Base-by-base conservation (phyloP, 2,888 invertebrate species). In the Philhelius pedissequus region DNA sequence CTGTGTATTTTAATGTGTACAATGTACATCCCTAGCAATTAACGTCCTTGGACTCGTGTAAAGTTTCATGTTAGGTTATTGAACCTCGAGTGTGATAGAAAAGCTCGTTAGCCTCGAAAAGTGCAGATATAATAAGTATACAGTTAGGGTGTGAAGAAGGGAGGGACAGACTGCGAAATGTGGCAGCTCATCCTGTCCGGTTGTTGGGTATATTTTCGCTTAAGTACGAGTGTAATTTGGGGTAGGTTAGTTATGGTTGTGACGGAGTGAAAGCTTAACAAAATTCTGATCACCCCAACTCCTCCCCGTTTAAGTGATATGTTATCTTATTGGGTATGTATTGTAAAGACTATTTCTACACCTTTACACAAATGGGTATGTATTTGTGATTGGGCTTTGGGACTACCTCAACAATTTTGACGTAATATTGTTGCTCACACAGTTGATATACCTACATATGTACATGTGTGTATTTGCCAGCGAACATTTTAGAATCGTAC, bases 1-100 rank as follows among this genome's bases (percentile, higher is more conserved):
- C 4, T 56, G 20, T 35, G n/a, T 48, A 20, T 25, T 38, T 35
- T 20, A 8, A 30, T 70, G 8, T 75, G 27, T 27, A 62, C 75
- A 80, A 6, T 75, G 27, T 27, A 62, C 75, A 80, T 80, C 80
- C 80, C 84, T 66, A 75, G 80, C 80, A 62, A 80, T 84, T 68
- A 80, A 88, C 88, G 88, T 89, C 89, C 88, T 89, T 89, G 89
- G 89, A 87, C 88, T 86, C 87, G 87, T 56, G 86, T 84, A 82
- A 75, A 86, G 86, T 84, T 88, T 77, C 77, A 82, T 86, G 86
- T 56, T 73, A 69, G 86, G 87, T 86, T 89, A 86, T 89, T 89
- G 89, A 89, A 89, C 89, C 86, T 84, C 70, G 79, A 86, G 82
- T 87, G 75, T 82, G 87, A 84, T 84, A 75, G 58, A 68, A 82